Percentiles rank a stretch among this genome's conserved stretches.
phyloP scores from a whole-genome alignment of 1,140 invertebrate species.

The Armadillidium nasatum region DNA sequence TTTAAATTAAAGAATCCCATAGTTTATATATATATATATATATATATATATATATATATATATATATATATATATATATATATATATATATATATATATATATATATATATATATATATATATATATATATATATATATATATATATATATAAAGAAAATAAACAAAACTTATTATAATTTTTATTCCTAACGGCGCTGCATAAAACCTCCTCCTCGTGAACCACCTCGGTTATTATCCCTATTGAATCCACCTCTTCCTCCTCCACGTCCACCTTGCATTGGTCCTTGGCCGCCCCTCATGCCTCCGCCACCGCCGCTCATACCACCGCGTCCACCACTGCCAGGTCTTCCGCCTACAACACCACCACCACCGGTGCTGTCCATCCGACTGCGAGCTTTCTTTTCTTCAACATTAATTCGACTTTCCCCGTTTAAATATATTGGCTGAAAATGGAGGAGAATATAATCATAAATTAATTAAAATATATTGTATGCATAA shows the following conservation, averaged over 20 bases:
- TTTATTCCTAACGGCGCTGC: neutral
- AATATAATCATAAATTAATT: neutral
- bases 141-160: neutral
- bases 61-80: neutral
- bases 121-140: neutral
- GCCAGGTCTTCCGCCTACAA: neutral
- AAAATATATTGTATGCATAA: too few relatives aligned
- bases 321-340: neutral
- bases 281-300: neutral
- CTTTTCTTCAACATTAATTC: constrained; percentile 1
- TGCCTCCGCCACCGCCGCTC: neutral
- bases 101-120: neutral
- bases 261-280: neutral
- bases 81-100: neutral
- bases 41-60: neutral
- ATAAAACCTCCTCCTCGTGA: neutral
- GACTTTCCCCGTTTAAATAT: neutral
- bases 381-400: neutral
- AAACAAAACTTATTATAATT: neutral
- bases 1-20: too few relatives aligned
- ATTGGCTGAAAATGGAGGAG: neutral
- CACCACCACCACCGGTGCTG: neutral
- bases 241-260: neutral
- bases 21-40: too few relatives aligned
- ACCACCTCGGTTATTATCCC: neutral